Conservation (phyloP, 2,888 invertebrate genomes). For the Abscondita cerata region DNA sequence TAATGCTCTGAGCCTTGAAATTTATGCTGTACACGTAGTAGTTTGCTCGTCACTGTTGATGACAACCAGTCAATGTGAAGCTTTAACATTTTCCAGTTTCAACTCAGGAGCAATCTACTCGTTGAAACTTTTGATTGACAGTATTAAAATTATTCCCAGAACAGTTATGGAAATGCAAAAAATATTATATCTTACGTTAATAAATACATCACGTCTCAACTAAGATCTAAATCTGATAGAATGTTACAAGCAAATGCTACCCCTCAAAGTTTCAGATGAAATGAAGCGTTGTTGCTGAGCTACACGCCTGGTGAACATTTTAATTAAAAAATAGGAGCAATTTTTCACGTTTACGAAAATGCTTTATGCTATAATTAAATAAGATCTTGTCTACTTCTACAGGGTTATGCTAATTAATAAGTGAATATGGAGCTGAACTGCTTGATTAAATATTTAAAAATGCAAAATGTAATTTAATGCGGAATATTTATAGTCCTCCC, state of each 20-base stretch:
- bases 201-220: no score
- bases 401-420: constrained; percentile 24
- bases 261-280: constrained; percentile 12
- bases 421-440: constrained; percentile 21
- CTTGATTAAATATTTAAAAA: constrained; percentile 30
- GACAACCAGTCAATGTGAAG: constrained; percentile 24
- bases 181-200: no score
- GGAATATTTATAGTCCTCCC: constrained; percentile 20
- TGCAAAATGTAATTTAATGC: constrained; percentile 26
- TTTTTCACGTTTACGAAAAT: constrained; percentile 25
- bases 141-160: no score
- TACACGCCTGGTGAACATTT: constrained; percentile 19
- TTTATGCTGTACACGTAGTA: constrained; percentile 28
- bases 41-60: constrained; percentile 28
- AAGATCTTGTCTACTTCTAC: constrained; percentile 22
- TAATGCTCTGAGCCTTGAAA: constrained; percentile 20
- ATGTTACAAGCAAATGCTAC: not conserved
- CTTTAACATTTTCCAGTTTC: constrained; percentile 26
- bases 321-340: constrained; percentile 26
- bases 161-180: no score
- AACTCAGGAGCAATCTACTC: constrained; percentile 11
- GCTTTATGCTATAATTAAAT: constrained; percentile 18
- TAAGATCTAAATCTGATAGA: no score
- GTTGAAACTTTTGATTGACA: no score
- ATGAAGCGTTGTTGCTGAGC: constrained; percentile 17